Evolutionary conservation across 2,797 vertebrate species (phyloP).

Genomic region (Octomys mimax): DNA sequence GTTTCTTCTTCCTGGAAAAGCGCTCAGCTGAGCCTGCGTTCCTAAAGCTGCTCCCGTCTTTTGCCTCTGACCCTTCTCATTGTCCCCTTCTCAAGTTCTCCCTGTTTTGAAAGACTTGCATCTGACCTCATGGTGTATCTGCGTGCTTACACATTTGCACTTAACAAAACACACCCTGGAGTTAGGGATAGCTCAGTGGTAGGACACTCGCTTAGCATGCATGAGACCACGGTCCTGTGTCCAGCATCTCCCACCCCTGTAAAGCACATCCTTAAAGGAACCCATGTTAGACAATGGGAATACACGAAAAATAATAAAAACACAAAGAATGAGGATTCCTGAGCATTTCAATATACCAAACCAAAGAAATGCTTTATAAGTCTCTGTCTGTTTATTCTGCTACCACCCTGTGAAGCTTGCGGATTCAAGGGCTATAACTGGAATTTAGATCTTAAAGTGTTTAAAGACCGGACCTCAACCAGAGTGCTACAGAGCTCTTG

Average conservation of each 20-base stretch:
- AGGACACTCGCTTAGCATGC: not conserved
- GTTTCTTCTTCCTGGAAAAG: not conserved
- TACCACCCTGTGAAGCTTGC: not conserved
- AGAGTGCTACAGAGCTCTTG: not conserved
- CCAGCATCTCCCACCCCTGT: not conserved
- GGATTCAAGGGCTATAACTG: constrained; percentile 7
- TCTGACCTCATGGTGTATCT: not conserved
- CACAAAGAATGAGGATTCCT: not conserved
- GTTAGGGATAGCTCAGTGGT: not conserved
- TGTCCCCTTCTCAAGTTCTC: not conserved
- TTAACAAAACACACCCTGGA: not conserved
- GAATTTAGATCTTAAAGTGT: constrained; percentile 12
- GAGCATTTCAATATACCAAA: not conserved
- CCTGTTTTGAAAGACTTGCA: not conserved
- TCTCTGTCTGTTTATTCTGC: not conserved
- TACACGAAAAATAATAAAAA: not conserved
- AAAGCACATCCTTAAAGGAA: not conserved
- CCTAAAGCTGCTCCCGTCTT: not conserved
- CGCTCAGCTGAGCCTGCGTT: not conserved
- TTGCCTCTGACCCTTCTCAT: not conserved
- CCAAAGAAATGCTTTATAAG: not conserved
- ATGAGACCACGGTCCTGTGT: not conserved
- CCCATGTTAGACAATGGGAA: not conserved
- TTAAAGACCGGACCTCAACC: not conserved
- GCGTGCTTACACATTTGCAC: not conserved